phyloP scores from a whole-genome alignment of 2,797 vertebrate genomes.

The Gymnocypris eckloni region DNA sequence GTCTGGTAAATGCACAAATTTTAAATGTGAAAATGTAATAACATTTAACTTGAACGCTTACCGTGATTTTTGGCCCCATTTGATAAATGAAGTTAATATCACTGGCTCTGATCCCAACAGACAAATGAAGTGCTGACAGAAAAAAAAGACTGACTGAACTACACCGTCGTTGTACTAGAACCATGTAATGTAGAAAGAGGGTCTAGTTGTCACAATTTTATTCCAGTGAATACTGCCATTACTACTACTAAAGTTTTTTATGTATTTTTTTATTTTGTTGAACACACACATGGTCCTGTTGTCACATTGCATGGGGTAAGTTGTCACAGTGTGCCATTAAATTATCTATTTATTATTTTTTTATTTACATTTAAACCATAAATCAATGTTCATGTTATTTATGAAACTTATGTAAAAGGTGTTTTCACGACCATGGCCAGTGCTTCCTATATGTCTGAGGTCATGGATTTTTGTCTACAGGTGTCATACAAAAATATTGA shows the following conservation, averaged over 20 bases:
- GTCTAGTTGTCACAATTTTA: not conserved
- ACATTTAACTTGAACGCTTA: constrained; percentile 65
- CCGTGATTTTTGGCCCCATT: constrained; percentile 61
- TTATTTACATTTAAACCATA: not conserved
- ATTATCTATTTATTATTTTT: not conserved
- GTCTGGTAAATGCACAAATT: too few relatives aligned
- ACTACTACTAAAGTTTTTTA: too few relatives aligned
- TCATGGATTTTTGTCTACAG: too few relatives aligned
- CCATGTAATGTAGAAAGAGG: not conserved
- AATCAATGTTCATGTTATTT: not conserved
- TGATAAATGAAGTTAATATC: constrained; percentile 61
- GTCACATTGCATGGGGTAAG: not conserved
- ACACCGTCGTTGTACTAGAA: not conserved
- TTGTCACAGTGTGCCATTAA: not conserved
- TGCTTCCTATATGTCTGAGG: too few relatives aligned
- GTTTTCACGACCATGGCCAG: too few relatives aligned
- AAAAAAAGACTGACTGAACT: not conserved
- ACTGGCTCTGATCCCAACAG: constrained; percentile 68
- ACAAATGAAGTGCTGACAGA: constrained; percentile 71
- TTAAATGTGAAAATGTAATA: too few relatives aligned
- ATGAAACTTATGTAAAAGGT: not conserved
- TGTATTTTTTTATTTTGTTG: not conserved
- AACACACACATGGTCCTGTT: not conserved
- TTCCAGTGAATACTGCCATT: not conserved
- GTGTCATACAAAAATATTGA: too few relatives aligned